Evolutionary conservation across 2,888 invertebrate species (phyloP), one percentile per base, ranked within the genome.

Genomic region (Epiblema foenella): DNA sequence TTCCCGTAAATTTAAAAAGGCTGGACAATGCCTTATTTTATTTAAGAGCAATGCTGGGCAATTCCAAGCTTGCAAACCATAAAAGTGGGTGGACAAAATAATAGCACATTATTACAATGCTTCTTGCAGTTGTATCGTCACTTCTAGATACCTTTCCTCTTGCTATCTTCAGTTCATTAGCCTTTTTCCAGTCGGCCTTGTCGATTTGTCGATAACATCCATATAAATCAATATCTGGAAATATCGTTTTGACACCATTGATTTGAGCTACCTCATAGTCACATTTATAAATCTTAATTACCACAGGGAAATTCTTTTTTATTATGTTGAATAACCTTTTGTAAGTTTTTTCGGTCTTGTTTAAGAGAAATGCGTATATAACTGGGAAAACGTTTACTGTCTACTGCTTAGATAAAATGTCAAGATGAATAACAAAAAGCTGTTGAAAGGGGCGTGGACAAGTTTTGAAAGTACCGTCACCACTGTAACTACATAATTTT

Each of bases 311-410:
- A 8, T 12, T 56, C 15, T 56, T 33, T 56, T 56, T 56, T 56
- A 56, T 56, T 10, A 56, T 15, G 56, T 56, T 56, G 15, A 56
- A 56, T 56, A 56, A 56, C 15, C 56, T 56, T 33, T 15, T 56
- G n/a, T 56, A 56, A 49, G 49, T 49, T 17, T n/a, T 9, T 49
- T 49, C 17, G 17, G 49, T 49, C 49, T 17, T 39, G 10, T 39
- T 39, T 3, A 12, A 12, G 12, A 39, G 39, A 39, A 12, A 39
- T 39, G 39, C 39, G 39, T 39, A 12, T 7, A 49, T 49, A 49
- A 49, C 49, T 1, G 49, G 49, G 49, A 49, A 49, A 8, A 49
- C 49, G 49, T 49, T 49, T 8, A 49, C 49, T 11, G 52, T 52
- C 18, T 18, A 9, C 9, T 11, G 52, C 11, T 52, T 20, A 11